Conservation (phyloP, 92 coral and sea anemone species). For the Actinernus sp. region DNA sequence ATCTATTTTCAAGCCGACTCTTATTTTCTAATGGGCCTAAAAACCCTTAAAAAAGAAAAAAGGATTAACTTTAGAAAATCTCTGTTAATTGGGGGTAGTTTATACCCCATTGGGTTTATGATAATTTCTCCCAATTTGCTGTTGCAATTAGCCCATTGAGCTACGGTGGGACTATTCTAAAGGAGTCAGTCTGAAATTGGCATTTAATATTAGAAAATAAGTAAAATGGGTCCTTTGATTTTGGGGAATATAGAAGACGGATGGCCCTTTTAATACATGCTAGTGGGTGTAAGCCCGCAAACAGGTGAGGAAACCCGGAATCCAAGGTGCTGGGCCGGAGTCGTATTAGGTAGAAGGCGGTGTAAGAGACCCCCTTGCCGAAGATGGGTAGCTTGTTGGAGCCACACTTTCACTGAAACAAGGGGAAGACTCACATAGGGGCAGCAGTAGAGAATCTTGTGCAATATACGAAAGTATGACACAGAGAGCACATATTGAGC, state of each 20-base stretch:
- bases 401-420: constrained; percentile 98
- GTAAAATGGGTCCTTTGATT: constrained; percentile 76
- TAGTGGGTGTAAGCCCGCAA: constrained; percentile 55
- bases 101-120: constrained; percentile 71
- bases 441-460: constrained; percentile 98
- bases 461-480: constrained; percentile 93
- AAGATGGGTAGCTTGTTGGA: constrained; percentile 87
- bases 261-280: constrained; percentile 84
- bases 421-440: constrained; percentile 86
- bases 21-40: constrained; percentile 63
- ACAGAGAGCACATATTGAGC: constrained; percentile 85
- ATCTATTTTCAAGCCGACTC: constrained; percentile 70
- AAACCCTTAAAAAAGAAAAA: constrained; percentile 63
- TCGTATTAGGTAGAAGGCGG: constrained; percentile 89
- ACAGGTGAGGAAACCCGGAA: constrained; percentile 91
- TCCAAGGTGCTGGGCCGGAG: constrained; percentile 81
- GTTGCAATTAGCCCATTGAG: constrained; percentile 71
- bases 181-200: constrained; percentile 26
- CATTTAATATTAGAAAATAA: constrained; percentile 41
- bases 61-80: constrained; percentile 74
- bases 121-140: constrained; percentile 63
- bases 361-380: constrained; percentile 88
- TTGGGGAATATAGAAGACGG: constrained; percentile 81
- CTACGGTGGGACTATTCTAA: constrained; percentile 70
- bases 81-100: constrained; percentile 76